Evolutionary conservation across 2,113 vertebrate species (phyloP).

Genomic region (Cervus canadensis): DNA sequence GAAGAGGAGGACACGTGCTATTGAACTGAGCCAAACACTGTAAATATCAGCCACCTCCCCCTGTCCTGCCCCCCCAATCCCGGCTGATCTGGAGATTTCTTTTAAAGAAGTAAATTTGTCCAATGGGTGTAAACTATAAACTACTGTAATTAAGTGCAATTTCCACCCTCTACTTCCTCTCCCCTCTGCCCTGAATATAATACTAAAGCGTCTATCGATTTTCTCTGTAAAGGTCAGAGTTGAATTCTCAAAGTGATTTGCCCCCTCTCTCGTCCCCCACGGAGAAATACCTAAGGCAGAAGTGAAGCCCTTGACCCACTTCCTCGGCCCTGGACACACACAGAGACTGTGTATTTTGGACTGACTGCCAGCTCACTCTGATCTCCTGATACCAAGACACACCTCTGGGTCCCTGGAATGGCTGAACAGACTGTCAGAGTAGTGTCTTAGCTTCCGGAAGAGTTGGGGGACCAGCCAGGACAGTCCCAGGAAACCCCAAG

Average conservation of each 20-base stretch:
- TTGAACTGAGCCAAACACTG: conserved; percentile 84
- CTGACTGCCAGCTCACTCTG: background rate
- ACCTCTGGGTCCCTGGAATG: background rate
- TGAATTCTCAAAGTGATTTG: conserved; percentile 47
- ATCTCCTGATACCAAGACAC: background rate
- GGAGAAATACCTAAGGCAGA: background rate
- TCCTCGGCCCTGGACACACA: background rate
- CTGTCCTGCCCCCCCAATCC: background rate
- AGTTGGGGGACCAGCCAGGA: background rate
- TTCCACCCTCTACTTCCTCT: conserved; percentile 2
- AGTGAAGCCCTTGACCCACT: background rate
- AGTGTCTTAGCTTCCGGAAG: background rate
- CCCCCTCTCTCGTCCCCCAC: background rate
- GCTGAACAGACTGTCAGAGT: background rate
- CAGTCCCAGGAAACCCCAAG: background rate
- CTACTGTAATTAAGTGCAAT: conserved; percentile 87
- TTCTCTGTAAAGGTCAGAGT: conserved; percentile 76
- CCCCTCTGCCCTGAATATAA: conserved; percentile 77
- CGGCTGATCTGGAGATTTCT: conserved; percentile 78
- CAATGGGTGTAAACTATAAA: conserved; percentile 85
- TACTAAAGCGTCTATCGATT: conserved; percentile 56
- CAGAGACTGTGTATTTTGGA: background rate
- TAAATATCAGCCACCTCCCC: conserved; percentile 77
- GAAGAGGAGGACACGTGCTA: conserved; percentile 72
- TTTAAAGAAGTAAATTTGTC: conserved; percentile 83